Evolutionary conservation across 2,888 invertebrate species (phyloP), one percentile per base, ranked within the genome.

Genomic region (Yponomeuta plumbellus): DNA sequence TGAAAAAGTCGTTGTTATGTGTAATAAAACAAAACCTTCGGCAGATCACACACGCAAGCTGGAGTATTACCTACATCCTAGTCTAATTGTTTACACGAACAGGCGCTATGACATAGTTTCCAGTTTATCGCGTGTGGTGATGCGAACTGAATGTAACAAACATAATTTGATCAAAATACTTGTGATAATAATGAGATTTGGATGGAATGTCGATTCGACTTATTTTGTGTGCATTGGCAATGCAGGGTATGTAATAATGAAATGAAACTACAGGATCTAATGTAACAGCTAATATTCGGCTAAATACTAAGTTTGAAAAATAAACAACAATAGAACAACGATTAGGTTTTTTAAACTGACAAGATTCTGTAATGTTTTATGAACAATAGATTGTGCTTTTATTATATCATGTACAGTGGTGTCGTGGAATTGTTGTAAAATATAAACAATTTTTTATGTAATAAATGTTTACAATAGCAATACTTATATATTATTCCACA

Each of bases 271-370:
- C 44, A 52, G 44, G 44, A 52, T 52, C 44, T 17, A 52, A 17
- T 59, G 21, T 63, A 63, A 63, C 63, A 44, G 40, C 63, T 63
- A 22, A 21, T 63, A 63, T 63, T 63, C 10, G 26, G 22, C 63
- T 63, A 63, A 39, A 4, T 62, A 63, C 40, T 63, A 63, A 62
- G 21, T 63, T 40, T 63, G 44, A 22, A 39, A 63, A 63, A 34
- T 34, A 34, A 34, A 63, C 63, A 63, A 63, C 63, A 63, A 63
- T 63, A 63, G 5, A 61, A 63, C 63, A 44, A 44, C 63, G n/a
- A 22, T 44, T 44, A 8, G 22, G 63, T 40, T 63, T 11, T 58
- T 58, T 58, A 21, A 58, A 58, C 44, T 52, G 44, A 52, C 17
- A 17, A 52, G 3, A 17, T 52, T 17, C 44, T 52, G 44, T 17